These are phyloP conservation scores for Arothron firmamentum DNA, from an alignment of 2,113 vertebrate species.

Conservation along the genomic window DNA sequence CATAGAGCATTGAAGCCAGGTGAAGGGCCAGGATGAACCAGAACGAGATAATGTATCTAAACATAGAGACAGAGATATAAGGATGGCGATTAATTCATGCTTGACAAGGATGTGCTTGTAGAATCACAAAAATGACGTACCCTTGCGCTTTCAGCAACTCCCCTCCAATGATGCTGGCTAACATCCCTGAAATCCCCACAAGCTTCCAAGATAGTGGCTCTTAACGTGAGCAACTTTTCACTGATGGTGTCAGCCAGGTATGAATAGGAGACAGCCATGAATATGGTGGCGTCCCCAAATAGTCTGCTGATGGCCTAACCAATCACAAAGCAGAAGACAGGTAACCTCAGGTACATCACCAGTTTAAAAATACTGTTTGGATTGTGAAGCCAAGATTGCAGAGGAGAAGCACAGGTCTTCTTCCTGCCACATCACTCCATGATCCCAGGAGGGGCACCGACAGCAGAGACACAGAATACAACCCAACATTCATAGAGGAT, in stretches of 20 bases:
- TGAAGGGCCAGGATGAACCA: not conserved
- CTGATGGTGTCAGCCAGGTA: no score
- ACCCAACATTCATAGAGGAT: not conserved
- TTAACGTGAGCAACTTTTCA: no score
- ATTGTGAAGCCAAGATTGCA: slow-evolving; percentile 18
- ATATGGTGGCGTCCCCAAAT: no score
- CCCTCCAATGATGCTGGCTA: not conserved
- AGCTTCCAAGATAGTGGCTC: no score
- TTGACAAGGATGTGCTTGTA: not conserved
- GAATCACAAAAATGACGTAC: not conserved
- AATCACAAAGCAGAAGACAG: slow-evolving; percentile 22
- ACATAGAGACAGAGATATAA: not conserved
- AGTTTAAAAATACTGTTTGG: slow-evolving; percentile 65
- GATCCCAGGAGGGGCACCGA: slow-evolving; percentile 85
- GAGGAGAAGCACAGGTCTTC: slow-evolving; percentile 81
- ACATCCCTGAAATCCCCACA: not conserved
- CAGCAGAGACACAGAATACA: slow-evolving; percentile 61
- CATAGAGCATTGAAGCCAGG: not conserved
- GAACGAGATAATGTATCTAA: not conserved
- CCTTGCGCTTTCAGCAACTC: not conserved
- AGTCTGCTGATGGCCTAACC: no score
- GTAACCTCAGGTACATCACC: slow-evolving; percentile 86
- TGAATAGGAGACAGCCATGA: no score
- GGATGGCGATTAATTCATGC: not conserved
- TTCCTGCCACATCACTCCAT: slow-evolving; percentile 88